Conservation (phyloP, 2,797 vertebrate species). For the Intellagama lesueurii region DNA sequence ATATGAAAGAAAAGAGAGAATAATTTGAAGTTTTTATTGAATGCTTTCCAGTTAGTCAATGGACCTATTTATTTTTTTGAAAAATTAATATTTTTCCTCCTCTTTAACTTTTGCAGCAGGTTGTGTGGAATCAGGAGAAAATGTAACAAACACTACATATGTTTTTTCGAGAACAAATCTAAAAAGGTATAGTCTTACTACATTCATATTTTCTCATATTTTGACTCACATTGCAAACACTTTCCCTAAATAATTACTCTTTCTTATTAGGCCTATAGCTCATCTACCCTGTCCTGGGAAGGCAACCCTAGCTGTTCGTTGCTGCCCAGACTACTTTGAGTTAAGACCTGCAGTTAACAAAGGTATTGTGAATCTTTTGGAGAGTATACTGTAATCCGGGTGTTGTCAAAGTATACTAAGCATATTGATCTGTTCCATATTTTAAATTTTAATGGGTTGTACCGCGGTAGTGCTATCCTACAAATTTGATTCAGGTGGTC, state of each 20-base stretch:
- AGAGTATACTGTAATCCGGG: neutral
- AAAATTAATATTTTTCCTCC: conserved; percentile 7
- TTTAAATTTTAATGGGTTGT: conserved; percentile 12
- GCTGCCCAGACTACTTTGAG: conserved; percentile 94
- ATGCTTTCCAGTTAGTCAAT: neutral
- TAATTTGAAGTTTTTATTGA: neutral
- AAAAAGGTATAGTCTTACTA: conserved; percentile 84
- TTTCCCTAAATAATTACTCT: conserved; percentile 30
- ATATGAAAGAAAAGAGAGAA: neutral
- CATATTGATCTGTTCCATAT: neutral
- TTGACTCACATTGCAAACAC: fast-evolving
- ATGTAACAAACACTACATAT: conserved; percentile 93
- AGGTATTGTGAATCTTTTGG: conserved; percentile 62
- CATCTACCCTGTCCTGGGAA: conserved; percentile 93
- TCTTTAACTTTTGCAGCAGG: conserved; percentile 84
- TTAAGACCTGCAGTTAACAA: conserved; percentile 76
- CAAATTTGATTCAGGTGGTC: conserved; percentile 36
- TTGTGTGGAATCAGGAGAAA: conserved; percentile 94
- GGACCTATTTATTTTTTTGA: neutral
- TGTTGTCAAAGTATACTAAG: neutral
- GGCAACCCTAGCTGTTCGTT: conserved; percentile 94
- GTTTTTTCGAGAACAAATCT: conserved; percentile 94
- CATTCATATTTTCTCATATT: neutral
- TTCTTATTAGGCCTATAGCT: conserved; percentile 85
- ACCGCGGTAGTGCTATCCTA: conserved; percentile 3